phyloP scores from a whole-genome alignment of 2,113 vertebrate species.

The Probosciger aterrimus region DNA sequence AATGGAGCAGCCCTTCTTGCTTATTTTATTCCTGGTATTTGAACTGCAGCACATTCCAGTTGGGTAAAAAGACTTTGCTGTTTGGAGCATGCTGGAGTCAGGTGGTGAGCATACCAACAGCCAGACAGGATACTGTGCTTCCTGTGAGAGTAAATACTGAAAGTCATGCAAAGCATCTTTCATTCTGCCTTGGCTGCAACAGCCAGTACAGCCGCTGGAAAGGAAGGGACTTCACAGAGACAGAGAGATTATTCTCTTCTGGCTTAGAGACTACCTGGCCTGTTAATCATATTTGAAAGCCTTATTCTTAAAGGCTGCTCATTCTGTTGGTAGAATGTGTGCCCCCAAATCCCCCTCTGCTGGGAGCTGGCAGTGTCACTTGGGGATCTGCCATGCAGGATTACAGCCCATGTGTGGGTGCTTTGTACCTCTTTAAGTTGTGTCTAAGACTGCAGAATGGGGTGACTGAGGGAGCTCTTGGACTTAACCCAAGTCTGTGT shows the following conservation, averaged over 20 bases:
- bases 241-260: constrained; percentile 28
- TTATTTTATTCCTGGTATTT: constrained; percentile 36
- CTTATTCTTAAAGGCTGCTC: constrained; percentile 11
- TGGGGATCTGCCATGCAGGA: not conserved
- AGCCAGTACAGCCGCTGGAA: not conserved
- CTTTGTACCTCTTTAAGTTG: not conserved
- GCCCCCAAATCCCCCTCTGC: not conserved
- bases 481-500: not conserved
- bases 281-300: not conserved
- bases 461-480: not conserved
- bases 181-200: constrained; percentile 14
- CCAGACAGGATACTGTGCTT: constrained; percentile 84
- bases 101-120: constrained; percentile 66
- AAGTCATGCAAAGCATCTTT: constrained; percentile 54
- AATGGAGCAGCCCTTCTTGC: constrained; percentile 23
- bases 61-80: constrained; percentile 69
- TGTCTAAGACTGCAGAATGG: not conserved
- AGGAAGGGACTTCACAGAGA: constrained; percentile 22
- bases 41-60: constrained; percentile 48
- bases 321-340: not conserved
- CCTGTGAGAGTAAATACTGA: constrained; percentile 75
- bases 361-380: not conserved
- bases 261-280: constrained; percentile 6
- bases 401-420: not conserved
- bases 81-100: constrained; percentile 71